Percentiles rank a stretch among this genome's conserved stretches.
These are phyloP conservation scores for Caenorhabditis sp. DNA, from an alignment of 2,888 invertebrate genomes.

Conservation along the genomic window DNA sequence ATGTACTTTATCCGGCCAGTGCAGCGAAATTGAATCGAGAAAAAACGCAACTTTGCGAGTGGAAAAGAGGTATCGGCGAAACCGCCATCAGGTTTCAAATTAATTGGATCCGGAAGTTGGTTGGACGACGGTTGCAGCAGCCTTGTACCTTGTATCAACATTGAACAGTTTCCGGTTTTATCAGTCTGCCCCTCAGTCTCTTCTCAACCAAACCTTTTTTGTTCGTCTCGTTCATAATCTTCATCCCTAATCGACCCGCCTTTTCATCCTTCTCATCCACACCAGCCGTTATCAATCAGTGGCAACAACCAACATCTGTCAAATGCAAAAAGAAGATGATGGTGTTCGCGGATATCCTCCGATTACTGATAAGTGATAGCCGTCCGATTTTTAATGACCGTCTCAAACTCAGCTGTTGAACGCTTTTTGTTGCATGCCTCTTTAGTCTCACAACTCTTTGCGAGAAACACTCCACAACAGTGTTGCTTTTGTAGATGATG, in stretches of 20 bases:
- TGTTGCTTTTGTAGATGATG: constrained; percentile 47
- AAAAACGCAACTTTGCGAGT: not conserved
- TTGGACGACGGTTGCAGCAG: constrained; percentile 41
- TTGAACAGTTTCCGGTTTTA: constrained; percentile 60
- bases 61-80: constrained; percentile 18
- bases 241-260: constrained; percentile 35
- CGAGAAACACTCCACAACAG: constrained; percentile 21
- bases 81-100: constrained; percentile 59
- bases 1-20: constrained; percentile 14
- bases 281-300: constrained; percentile 13
- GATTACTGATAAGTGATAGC: not conserved
- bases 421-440: not conserved
- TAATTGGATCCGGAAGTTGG: constrained; percentile 62
- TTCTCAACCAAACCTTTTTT: constrained; percentile 37
- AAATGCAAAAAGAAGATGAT: constrained; percentile 9
- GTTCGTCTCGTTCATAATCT: constrained; percentile 53
- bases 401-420: constrained; percentile 41
- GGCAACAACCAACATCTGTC: constrained; percentile 11
- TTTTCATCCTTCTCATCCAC: constrained; percentile 24
- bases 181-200: constrained; percentile 24
- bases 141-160: constrained; percentile 62
- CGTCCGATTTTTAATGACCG: not conserved
- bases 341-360: not conserved
- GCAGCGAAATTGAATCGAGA: not conserved
- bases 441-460: constrained; percentile 1